A percentile compares a stretch with the other conserved stretches of the same genome.
Evolutionary conservation across 37 sponge, comb jelly and placozoan genomes (phyloP).

Genomic region (Chondrosia reniformis): DNA sequence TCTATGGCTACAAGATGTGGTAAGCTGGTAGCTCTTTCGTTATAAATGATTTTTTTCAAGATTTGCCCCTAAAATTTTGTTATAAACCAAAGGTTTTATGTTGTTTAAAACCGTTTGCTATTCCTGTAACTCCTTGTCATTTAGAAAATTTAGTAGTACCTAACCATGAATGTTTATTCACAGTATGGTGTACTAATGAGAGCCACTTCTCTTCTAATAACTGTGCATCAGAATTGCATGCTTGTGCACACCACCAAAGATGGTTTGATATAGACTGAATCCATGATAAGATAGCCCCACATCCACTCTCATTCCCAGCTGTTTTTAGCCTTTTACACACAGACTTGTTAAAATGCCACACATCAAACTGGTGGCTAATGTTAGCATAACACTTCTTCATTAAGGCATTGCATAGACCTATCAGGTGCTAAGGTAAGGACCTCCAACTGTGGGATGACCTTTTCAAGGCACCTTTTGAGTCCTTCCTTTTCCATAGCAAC

Average conservation of each 20-base stretch:
- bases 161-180: conserved; percentile 7
- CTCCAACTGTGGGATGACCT: neutral
- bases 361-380: conserved; percentile 14
- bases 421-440: neutral
- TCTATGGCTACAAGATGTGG: too few relatives aligned
- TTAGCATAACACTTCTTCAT: neutral
- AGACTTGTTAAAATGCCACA: neutral
- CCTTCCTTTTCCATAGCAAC: conserved; percentile 12
- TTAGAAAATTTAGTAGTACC: neutral
- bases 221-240: neutral
- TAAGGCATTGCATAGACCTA: neutral
- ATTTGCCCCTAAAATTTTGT: too few relatives aligned
- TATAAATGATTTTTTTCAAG: too few relatives aligned
- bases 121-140: too few relatives aligned
- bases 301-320: neutral
- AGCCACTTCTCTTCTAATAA: conserved; percentile 4
- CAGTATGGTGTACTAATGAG: conserved; percentile 7
- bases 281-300: neutral
- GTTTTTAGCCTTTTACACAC: neutral
- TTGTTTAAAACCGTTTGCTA: too few relatives aligned
- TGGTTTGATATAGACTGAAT: conserved; percentile 23
- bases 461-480: neutral
- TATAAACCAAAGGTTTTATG: too few relatives aligned
- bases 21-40: too few relatives aligned
- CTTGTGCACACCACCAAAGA: neutral